A percentile compares a stretch with the other conserved stretches of the same genome.
phyloP scores from a whole-genome alignment of 2,888 invertebrate genomes.

The Temnothorax unifasciatus region DNA sequence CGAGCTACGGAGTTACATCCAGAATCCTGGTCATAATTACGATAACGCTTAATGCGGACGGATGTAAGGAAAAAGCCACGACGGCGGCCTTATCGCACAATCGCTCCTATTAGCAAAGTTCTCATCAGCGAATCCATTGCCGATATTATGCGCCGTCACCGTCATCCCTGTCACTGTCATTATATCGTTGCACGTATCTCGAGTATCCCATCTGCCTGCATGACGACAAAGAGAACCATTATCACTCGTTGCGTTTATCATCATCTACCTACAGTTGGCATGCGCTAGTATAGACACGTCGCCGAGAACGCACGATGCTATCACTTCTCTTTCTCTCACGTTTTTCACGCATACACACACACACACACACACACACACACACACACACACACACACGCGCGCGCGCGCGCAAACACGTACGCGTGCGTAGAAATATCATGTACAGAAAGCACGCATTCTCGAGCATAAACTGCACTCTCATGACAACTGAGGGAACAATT shows the following conservation, averaged over 20 bases:
- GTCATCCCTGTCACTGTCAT: conserved; percentile 72
- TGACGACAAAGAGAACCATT: conserved; percentile 72
- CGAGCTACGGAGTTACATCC: conserved; percentile 49
- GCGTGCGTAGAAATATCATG: neutral
- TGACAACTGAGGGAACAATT: conserved; percentile 34
- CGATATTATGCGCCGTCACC: conserved; percentile 68
- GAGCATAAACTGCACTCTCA: conserved; percentile 41
- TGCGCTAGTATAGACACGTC: conserved; percentile 48
- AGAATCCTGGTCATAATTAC: conserved; percentile 52
- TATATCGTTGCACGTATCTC: conserved; percentile 68
- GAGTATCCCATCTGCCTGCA: conserved; percentile 68
- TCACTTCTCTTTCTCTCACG: conserved; percentile 39
- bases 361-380: conserved; percentile 17
- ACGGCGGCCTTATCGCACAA: conserved; percentile 66
- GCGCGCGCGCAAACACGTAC: neutral
- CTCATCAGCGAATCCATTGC: conserved; percentile 60
- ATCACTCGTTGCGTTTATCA: conserved; percentile 67
- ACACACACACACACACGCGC: neutral
- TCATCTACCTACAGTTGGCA: conserved; percentile 51
- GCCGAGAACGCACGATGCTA: conserved; percentile 46
- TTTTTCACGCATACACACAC: conserved; percentile 31
- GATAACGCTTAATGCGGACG: conserved; percentile 59
- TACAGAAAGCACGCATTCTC: conserved; percentile 8
- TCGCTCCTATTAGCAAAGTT: conserved; percentile 59
- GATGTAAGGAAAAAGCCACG: conserved; percentile 28